These are phyloP conservation scores for Asarcornis scutulata DNA, from an alignment of 2,113 vertebrate species.

Conservation along the genomic window DNA sequence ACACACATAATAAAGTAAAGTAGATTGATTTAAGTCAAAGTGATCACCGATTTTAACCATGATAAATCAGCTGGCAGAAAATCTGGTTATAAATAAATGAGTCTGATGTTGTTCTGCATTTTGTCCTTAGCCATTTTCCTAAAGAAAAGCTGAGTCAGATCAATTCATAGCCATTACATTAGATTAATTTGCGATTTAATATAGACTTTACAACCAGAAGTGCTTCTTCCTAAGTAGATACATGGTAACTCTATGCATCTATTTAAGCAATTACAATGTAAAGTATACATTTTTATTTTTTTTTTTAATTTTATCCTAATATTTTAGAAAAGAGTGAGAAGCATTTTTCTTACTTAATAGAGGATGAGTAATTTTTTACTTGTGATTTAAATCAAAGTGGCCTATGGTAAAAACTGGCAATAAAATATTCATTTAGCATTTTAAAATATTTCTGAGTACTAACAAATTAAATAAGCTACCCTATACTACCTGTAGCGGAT, in stretches of 20 bases:
- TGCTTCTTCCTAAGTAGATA: background rate
- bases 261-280: background rate
- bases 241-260: background rate
- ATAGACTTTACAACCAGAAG: background rate
- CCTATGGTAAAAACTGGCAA: background rate
- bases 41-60: background rate
- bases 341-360: background rate
- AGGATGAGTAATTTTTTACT: background rate
- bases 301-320: background rate
- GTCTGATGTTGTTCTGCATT: background rate
- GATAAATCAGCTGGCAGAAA: background rate
- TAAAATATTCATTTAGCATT: background rate
- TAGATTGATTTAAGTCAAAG: background rate
- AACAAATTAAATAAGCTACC: background rate
- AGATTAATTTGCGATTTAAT: slow-evolving; percentile 1
- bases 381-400: background rate
- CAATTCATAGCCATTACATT: background rate
- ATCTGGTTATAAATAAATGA: background rate
- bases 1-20: background rate
- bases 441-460: background rate
- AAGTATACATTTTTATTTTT: background rate
- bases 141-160: background rate
- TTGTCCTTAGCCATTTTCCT: background rate
- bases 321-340: background rate
- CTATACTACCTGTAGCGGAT: background rate